These are phyloP conservation scores for Arizona elegans DNA, from an alignment of 2,113 vertebrate genomes.

Conservation along the genomic window DNA sequence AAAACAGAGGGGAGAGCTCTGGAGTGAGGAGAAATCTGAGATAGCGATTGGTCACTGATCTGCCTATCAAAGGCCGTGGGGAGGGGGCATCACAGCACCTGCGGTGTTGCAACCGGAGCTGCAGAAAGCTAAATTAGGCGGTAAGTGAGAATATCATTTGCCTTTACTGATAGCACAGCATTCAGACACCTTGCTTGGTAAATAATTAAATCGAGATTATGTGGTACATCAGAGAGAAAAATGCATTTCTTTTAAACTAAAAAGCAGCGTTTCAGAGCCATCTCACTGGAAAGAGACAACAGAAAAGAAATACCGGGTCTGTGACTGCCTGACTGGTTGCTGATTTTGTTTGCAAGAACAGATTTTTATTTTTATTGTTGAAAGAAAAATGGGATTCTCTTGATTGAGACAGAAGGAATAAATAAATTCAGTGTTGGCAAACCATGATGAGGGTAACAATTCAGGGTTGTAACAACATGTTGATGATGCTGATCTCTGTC, in stretches of 20 bases:
- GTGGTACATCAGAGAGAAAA: background rate
- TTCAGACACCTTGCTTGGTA: background rate
- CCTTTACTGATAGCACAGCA: background rate
- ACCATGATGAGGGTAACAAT: background rate
- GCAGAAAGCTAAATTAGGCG: background rate
- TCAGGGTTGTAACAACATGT: background rate
- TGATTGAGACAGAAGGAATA: background rate
- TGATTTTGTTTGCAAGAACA: constrained; percentile 1
- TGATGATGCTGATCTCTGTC: background rate
- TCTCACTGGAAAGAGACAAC: background rate
- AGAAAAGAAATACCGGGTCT: background rate
- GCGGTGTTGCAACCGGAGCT: background rate
- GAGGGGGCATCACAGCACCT: background rate
- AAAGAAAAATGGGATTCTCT: background rate
- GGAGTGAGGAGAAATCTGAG: constrained; percentile 1
- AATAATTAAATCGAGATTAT: background rate
- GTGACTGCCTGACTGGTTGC: background rate
- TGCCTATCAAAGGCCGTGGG: background rate
- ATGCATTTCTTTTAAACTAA: background rate
- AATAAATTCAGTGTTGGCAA: background rate
- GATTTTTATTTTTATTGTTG: background rate
- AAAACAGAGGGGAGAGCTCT: background rate
- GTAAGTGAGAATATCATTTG: background rate
- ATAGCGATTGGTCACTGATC: background rate
- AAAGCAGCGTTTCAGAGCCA: background rate